Percentiles rank a stretch among this genome's conserved stretches.
These are phyloP conservation scores for Vombatus ursinus DNA, from an alignment of 2,113 vertebrate species.

Conservation along the genomic window DNA sequence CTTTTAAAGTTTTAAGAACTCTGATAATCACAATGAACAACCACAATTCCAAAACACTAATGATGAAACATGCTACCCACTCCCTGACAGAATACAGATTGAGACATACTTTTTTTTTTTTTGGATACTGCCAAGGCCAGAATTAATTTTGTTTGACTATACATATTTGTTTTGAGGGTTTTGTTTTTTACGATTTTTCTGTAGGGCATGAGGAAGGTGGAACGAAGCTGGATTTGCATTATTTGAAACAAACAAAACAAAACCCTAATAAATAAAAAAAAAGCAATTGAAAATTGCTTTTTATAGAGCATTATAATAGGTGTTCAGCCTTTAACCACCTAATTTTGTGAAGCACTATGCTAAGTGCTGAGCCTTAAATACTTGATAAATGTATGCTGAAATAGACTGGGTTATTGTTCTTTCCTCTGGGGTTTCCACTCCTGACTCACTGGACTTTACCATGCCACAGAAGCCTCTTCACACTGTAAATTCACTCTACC, in stretches of 20 bases:
- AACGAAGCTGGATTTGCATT: background rate
- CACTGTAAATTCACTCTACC: background rate
- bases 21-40: background rate
- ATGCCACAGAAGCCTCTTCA: background rate
- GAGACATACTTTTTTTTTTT: no score
- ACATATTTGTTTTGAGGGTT: background rate
- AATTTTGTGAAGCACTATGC: background rate
- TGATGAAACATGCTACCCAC: background rate
- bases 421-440: background rate
- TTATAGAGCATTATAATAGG: background rate
- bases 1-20: background rate
- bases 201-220: background rate
- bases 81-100: no score
- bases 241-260: background rate
- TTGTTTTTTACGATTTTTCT: background rate
- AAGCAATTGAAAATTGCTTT: background rate
- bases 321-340: no score
- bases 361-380: background rate
- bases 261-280: background rate
- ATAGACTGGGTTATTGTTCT: background rate
- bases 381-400: background rate
- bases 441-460: background rate
- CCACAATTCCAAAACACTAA: background rate
- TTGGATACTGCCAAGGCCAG: background rate
- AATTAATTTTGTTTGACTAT: background rate